Conservation (phyloP, 1,140 invertebrate species). For the Drosophila nigromelanica region DNA sequence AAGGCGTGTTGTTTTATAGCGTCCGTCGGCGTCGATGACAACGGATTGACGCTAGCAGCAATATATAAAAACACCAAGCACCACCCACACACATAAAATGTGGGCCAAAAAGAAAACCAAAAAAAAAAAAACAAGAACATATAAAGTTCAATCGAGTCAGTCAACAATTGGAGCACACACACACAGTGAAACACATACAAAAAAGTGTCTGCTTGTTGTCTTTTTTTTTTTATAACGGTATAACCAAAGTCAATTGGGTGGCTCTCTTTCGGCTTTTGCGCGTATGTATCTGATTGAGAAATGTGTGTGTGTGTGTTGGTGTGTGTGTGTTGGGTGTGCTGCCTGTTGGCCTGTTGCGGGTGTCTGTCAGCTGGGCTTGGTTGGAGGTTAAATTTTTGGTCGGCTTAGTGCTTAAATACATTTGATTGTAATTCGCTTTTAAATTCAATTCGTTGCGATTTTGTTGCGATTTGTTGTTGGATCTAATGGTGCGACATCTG, state of each 20-base stretch:
- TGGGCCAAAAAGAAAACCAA: neutral
- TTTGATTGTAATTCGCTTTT: constrained; percentile 82
- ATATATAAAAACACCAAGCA: constrained; percentile 58
- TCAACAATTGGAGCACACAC: constrained; percentile 66
- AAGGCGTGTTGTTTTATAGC: constrained; percentile 65
- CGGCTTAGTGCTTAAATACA: constrained; percentile 79
- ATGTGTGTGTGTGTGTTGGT: constrained; percentile 2
- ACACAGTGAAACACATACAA: constrained; percentile 35
- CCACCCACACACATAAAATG: constrained; percentile 12
- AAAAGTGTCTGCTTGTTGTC: constrained; percentile 24
- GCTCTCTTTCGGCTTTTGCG: constrained; percentile 10
- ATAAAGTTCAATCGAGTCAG: constrained; percentile 76
- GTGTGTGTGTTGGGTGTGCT: constrained; percentile 6
- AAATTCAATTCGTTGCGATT: constrained; percentile 79
- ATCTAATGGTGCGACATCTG: constrained; percentile 79
- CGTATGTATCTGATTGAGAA: constrained; percentile 30
- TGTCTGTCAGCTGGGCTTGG: neutral
- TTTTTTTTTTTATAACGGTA: constrained; percentile 38
- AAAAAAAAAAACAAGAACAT: constrained; percentile 16
- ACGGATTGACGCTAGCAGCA: constrained; percentile 52
- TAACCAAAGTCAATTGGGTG: constrained; percentile 71
- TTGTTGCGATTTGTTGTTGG: constrained; percentile 79
- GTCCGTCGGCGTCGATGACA: constrained; percentile 56
- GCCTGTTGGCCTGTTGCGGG: constrained; percentile 5
- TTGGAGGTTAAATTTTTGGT: constrained; percentile 64